phyloP scores from a whole-genome alignment of 2,797 vertebrate species.

The Remorina albescens region DNA sequence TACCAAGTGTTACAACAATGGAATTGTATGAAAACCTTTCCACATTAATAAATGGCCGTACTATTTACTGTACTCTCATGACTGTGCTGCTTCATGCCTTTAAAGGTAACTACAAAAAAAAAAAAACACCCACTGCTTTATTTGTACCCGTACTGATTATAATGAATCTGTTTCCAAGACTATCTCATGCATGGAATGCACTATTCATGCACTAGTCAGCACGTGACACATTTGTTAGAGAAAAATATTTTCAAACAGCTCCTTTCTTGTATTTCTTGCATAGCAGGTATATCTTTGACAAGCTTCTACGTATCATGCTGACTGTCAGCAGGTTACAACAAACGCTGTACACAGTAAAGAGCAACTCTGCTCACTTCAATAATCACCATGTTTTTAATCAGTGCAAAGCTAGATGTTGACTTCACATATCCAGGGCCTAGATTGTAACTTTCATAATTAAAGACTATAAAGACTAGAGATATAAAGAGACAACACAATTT shows the following conservation, averaged over 20 bases:
- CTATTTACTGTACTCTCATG: neutral
- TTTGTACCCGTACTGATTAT: neutral
- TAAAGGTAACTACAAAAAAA: no score
- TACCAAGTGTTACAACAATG: neutral
- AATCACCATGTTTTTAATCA: neutral
- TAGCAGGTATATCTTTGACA: slow-evolving; percentile 6
- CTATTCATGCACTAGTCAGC: no score
- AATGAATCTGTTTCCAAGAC: neutral
- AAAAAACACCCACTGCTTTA: no score
- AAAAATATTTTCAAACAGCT: neutral
- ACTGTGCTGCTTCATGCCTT: no score
- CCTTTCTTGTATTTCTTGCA: slow-evolving; percentile 1
- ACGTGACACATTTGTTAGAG: neutral
- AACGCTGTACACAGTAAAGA: neutral
- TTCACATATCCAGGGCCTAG: neutral
- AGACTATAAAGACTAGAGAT: no score
- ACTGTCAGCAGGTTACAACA: neutral
- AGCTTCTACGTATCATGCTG: neutral
- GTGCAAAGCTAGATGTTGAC: neutral
- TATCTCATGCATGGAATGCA: neutral
- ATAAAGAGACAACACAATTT: neutral
- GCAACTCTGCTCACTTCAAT: slow-evolving; percentile 1
- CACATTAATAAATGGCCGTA: neutral
- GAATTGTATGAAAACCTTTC: neutral
- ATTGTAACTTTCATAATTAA: neutral